Percentiles rank a stretch among this genome's conserved stretches.
These are phyloP conservation scores for Vipera ursinii DNA, from an alignment of 2,797 vertebrate genomes.

Conservation along the genomic window DNA sequence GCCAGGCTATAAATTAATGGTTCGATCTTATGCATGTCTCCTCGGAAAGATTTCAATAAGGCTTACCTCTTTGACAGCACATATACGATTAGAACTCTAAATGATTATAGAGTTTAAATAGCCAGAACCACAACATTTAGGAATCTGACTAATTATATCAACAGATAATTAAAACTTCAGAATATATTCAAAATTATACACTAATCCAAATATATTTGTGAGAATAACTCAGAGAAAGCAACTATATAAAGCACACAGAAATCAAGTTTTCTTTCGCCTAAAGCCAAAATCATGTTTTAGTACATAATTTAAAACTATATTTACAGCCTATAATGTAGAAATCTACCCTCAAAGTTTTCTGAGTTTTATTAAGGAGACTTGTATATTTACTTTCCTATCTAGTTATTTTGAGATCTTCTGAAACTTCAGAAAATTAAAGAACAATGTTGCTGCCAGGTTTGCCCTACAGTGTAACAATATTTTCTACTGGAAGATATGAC, in stretches of 20 bases:
- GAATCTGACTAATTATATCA: constrained; percentile 47
- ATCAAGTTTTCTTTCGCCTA: constrained; percentile 59
- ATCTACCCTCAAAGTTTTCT: constrained; percentile 80
- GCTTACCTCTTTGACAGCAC: background rate
- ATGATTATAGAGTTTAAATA: constrained; percentile 38
- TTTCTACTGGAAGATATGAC: constrained; percentile 55
- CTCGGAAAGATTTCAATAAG: background rate
- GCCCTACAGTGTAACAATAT: constrained; percentile 68
- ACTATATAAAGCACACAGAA: constrained; percentile 50
- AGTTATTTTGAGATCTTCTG: constrained; percentile 69
- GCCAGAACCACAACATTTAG: constrained; percentile 42
- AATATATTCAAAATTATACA: constrained; percentile 14
- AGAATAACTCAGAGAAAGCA: constrained; percentile 28
- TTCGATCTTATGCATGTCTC: background rate
- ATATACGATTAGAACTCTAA: background rate
- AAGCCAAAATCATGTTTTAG: constrained; percentile 58
- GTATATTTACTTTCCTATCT: constrained; percentile 84
- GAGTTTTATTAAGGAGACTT: constrained; percentile 82
- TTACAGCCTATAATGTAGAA: constrained; percentile 80
- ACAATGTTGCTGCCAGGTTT: constrained; percentile 69
- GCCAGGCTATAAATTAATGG: constrained; percentile 50
- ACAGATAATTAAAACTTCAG: constrained; percentile 50
- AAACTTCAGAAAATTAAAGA: constrained; percentile 67
- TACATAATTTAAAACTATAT: constrained; percentile 71
- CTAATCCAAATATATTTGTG: constrained; percentile 24